Conservation (phyloP, 2,113 vertebrate genomes). For the Chaenogobius annularis region DNA sequence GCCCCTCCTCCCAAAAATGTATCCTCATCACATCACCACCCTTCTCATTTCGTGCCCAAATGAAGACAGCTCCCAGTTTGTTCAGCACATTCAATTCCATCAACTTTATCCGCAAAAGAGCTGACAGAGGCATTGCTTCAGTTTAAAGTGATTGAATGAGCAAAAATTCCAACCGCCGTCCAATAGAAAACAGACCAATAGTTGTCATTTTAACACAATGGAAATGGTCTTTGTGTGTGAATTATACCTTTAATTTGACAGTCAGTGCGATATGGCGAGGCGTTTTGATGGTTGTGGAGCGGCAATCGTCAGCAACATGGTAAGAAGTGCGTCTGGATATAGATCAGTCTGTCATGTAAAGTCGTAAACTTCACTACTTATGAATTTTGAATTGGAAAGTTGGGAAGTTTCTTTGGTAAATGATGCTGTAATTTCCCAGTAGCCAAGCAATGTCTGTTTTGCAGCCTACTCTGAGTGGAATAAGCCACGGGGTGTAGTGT, state of each 20-base stretch:
- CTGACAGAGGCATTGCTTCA: conserved; percentile 44
- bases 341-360: conserved; percentile 6
- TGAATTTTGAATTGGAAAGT: neutral
- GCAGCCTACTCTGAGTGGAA: neutral
- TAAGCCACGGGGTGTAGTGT: neutral
- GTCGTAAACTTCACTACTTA: neutral
- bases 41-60: conserved; percentile 68
- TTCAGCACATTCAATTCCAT: conserved; percentile 70
- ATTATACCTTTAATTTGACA: conserved; percentile 32
- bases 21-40: conserved; percentile 40
- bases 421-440: neutral
- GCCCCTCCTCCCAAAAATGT: neutral
- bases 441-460: neutral
- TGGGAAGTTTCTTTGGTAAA: neutral
- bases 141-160: conserved; percentile 48
- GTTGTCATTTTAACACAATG: conserved; percentile 7
- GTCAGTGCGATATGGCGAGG: neutral
- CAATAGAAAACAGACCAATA: conserved; percentile 20
- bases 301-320: conserved; percentile 3
- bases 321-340: neutral
- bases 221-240: conserved; percentile 20
- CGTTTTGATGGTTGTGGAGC: neutral
- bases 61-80: conserved; percentile 73
- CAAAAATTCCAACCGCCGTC: conserved; percentile 16
- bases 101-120: conserved; percentile 55